Conservation (phyloP, 1,140 invertebrate genomes). For the Chelonus insularis region DNA sequence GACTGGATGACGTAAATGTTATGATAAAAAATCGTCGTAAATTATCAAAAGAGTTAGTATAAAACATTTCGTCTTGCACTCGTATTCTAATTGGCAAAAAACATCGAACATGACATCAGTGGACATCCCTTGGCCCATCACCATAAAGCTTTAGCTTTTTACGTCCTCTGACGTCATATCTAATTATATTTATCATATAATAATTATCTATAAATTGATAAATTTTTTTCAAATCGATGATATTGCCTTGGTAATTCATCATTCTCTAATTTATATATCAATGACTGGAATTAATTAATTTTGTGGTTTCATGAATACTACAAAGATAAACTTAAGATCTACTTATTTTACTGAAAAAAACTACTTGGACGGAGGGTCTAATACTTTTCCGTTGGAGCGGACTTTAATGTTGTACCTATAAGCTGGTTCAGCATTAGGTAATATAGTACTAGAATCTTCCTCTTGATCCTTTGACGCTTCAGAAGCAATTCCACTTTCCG, state of each 20-base stretch:
- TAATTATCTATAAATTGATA: background rate
- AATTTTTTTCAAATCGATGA: no score
- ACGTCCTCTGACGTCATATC: constrained; percentile 6
- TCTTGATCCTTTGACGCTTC: constrained; percentile 41
- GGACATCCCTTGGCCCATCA: constrained; percentile 39
- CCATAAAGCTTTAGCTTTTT: constrained; percentile 27
- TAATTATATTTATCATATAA: background rate
- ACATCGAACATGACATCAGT: constrained; percentile 40
- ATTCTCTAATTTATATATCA: no score
- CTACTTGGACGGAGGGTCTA: constrained; percentile 59
- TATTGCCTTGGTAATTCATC: no score
- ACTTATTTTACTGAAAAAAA: constrained; percentile 27
- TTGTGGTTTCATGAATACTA: no score
- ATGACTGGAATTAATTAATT: no score
- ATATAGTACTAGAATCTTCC: constrained; percentile 54
- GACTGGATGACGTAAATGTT: constrained; percentile 55
- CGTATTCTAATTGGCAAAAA: constrained; percentile 37
- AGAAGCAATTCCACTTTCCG: constrained; percentile 26
- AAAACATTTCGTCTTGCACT: constrained; percentile 53
- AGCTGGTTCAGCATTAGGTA: constrained; percentile 54
- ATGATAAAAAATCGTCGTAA: background rate
- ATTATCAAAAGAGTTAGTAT: background rate
- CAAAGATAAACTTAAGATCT: constrained; percentile 11
- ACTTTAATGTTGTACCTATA: constrained; percentile 59
- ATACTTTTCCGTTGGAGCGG: constrained; percentile 58